Evolutionary conservation across 2,888 invertebrate genomes (phyloP).

Genomic region (Atethmia centrago): DNA sequence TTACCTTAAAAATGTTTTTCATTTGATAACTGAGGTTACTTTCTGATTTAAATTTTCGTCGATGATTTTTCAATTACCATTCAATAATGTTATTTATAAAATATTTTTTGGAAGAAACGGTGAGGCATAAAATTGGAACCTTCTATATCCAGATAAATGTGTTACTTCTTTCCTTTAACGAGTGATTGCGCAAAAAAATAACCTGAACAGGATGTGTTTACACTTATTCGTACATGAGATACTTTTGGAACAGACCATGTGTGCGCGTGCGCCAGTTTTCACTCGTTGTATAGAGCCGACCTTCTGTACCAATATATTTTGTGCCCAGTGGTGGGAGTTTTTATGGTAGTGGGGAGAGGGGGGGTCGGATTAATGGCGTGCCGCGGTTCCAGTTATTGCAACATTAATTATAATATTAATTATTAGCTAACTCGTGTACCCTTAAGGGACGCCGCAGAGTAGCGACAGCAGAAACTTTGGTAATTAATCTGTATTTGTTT

Average conservation of each 20-base stretch:
- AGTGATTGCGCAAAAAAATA: background rate
- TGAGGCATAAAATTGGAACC: background rate
- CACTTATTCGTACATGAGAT: background rate
- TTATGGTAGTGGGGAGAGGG: constrained; percentile 27
- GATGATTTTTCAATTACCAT: background rate
- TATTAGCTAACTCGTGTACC: constrained; percentile 88
- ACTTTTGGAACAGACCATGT: background rate
- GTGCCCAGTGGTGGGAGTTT: constrained; percentile 21
- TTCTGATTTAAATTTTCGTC: background rate
- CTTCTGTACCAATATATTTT: constrained; percentile 23
- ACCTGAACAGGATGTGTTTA: background rate
- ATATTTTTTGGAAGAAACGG: background rate
- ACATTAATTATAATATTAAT: constrained; percentile 90
- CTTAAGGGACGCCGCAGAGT: constrained; percentile 76
- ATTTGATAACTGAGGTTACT: background rate
- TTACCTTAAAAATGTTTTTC: background rate
- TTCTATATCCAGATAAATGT: background rate
- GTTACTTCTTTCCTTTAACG: too few species aligned
- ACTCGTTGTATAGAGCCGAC: background rate
- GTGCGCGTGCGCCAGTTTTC: background rate
- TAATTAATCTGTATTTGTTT: constrained; percentile 60
- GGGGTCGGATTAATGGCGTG: constrained; percentile 68
- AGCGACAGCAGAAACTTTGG: constrained; percentile 61
- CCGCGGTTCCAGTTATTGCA: constrained; percentile 83
- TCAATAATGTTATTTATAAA: background rate